Evolutionary conservation across 1,140 invertebrate species (phyloP).

Genomic region (Melanaphis sacchari): DNA sequence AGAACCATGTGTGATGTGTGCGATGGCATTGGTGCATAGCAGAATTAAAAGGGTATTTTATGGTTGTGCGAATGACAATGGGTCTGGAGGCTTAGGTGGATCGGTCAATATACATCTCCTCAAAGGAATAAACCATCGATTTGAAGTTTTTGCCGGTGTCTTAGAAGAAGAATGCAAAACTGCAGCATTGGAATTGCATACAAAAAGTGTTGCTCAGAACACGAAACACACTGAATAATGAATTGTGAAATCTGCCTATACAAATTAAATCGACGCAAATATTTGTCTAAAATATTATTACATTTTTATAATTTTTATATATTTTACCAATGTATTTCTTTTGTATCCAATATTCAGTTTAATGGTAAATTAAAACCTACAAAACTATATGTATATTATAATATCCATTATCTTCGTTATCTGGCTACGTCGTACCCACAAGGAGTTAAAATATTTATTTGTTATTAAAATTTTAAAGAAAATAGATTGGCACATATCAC

Average conservation of each 20-base stretch:
- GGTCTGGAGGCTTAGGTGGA: constrained; percentile 75
- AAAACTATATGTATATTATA: background rate
- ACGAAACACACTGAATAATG: background rate
- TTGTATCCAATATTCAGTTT: background rate
- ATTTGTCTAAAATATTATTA: background rate
- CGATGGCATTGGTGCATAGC: constrained; percentile 93
- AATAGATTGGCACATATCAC: no score
- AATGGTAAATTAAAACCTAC: background rate
- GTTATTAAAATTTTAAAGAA: no score
- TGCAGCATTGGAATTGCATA: background rate
- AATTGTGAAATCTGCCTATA: background rate
- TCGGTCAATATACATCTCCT: constrained; percentile 78
- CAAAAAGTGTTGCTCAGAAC: background rate
- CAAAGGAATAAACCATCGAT: constrained; percentile 88
- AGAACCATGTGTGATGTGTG: constrained; percentile 93
- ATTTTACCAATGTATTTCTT: background rate
- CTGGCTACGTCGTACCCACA: no score
- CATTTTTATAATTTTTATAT: no score
- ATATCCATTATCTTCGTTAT: background rate
- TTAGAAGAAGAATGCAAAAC: constrained; percentile 60
- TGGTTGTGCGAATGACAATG: constrained; percentile 64
- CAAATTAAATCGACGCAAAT: background rate
- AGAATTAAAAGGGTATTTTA: constrained; percentile 85
- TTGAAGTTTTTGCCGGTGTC: constrained; percentile 75
- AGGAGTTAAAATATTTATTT: no score